Conservation (phyloP, 2,797 vertebrate genomes). For the Platyrinchus mystaceus region DNA sequence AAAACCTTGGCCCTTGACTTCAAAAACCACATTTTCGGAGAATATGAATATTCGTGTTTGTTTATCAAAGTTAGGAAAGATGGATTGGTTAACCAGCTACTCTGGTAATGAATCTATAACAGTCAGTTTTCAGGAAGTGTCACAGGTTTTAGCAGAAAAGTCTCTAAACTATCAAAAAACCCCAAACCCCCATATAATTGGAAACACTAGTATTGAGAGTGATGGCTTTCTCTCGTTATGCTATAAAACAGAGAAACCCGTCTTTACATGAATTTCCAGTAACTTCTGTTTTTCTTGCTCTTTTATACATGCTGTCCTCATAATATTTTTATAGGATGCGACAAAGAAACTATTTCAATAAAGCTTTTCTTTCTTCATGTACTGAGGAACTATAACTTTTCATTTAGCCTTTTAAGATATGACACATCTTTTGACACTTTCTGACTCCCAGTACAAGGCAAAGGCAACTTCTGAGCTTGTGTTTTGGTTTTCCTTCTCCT, state of each 20-base stretch:
- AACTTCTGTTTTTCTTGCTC: conserved; percentile 49
- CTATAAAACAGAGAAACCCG: conserved; percentile 15
- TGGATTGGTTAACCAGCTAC: not conserved
- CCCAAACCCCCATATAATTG: not conserved
- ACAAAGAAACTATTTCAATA: conserved; percentile 56
- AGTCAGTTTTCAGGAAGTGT: not conserved
- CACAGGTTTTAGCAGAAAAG: not conserved
- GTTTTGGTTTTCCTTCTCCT: conserved; percentile 55
- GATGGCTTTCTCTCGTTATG: not conserved
- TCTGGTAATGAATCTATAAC: not conserved
- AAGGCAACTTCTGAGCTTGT: conserved; percentile 40
- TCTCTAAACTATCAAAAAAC: not conserved
- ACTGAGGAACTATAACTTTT: conserved; percentile 60
- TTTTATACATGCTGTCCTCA: conserved; percentile 45
- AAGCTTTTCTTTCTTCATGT: conserved; percentile 44
- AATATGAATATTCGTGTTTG: not conserved
- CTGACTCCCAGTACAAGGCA: conserved; percentile 47
- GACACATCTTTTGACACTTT: conserved; percentile 56
- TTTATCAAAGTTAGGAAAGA: not conserved
- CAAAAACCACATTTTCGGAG: not conserved
- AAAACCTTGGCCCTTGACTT: not conserved
- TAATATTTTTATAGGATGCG: conserved; percentile 60
- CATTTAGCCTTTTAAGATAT: conserved; percentile 59
- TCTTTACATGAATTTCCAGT: conserved; percentile 38
- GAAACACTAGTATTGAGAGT: not conserved